These are phyloP conservation scores for Miichthys miiuy DNA, from an alignment of 2,797 vertebrate species.

Conservation along the genomic window DNA sequence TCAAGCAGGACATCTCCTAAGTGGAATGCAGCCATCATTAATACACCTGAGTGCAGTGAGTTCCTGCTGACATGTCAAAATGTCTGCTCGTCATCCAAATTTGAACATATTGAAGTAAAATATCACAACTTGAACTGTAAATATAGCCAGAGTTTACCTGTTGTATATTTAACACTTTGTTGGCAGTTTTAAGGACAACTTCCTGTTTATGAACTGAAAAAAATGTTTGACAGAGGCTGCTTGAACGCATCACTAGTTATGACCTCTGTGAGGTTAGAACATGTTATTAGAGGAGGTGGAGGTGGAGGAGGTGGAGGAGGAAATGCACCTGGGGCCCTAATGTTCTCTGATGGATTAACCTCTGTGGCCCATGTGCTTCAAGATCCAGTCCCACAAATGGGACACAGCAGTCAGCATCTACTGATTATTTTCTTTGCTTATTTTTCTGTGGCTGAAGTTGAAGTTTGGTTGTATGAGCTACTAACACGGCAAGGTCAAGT, in stretches of 20 bases:
- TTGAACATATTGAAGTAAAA: too few relatives aligned
- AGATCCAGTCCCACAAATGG: neutral
- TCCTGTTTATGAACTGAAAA: neutral
- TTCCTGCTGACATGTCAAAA: too few relatives aligned
- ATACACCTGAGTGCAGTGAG: too few relatives aligned
- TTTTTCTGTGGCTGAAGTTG: neutral
- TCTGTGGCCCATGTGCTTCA: neutral
- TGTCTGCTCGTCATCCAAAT: too few relatives aligned
- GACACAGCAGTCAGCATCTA: neutral
- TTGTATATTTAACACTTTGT: neutral
- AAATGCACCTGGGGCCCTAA: neutral
- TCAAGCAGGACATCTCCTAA: too few relatives aligned
- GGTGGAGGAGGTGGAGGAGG: neutral
- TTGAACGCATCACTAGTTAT: neutral
- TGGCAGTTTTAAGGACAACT: neutral
- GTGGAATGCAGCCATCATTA: too few relatives aligned
- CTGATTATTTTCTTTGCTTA: neutral
- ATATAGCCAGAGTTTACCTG: too few relatives aligned
- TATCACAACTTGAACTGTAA: too few relatives aligned
- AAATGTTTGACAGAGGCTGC: neutral
- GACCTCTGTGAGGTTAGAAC: neutral
- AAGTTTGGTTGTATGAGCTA: too few relatives aligned
- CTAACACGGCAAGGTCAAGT: too few relatives aligned
- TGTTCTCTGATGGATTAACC: constrained; percentile 5
- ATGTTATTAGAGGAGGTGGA: constrained; percentile 12